These are phyloP conservation scores for Centropyge bicolor DNA, from an alignment of 2,797 vertebrate genomes.

Conservation along the genomic window DNA sequence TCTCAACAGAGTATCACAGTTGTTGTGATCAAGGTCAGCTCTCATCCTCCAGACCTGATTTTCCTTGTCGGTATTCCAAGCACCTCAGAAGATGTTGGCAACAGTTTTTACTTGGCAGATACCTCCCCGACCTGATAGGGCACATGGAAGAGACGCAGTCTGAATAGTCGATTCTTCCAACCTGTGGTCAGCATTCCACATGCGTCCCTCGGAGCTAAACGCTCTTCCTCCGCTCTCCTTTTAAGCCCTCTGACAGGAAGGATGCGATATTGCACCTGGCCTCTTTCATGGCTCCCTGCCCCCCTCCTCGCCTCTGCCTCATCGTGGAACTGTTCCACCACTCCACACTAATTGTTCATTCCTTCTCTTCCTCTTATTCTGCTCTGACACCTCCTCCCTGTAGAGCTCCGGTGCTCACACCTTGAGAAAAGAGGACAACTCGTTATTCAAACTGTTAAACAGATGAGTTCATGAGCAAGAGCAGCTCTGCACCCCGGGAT, in stretches of 20 bases:
- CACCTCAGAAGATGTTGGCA: slow-evolving; percentile 81
- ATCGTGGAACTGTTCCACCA: slow-evolving; percentile 62
- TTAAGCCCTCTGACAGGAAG: slow-evolving; percentile 81
- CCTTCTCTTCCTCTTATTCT: slow-evolving; percentile 65
- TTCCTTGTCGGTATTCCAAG: slow-evolving; percentile 82
- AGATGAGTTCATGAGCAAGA: slow-evolving; percentile 70
- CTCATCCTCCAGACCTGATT: slow-evolving; percentile 76
- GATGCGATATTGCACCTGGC: slow-evolving; percentile 84
- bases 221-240: slow-evolving; percentile 80
- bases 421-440: slow-evolving; percentile 75
- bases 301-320: slow-evolving; percentile 53
- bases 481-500: slow-evolving; percentile 44
- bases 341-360: slow-evolving; percentile 77
- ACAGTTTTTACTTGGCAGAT: slow-evolving; percentile 82
- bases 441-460: slow-evolving; percentile 78
- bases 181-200: slow-evolving; percentile 82
- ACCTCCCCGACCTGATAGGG: slow-evolving; percentile 71
- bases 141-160: slow-evolving; percentile 68
- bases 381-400: slow-evolving; percentile 72
- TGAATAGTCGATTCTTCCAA: slow-evolving; percentile 83
- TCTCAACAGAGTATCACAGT: slow-evolving; percentile 58
- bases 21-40: slow-evolving; percentile 79
- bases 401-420: slow-evolving; percentile 56
- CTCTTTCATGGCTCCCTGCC: slow-evolving; percentile 72
- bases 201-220: slow-evolving; percentile 80